Base-by-base conservation (phyloP, 2,797 vertebrate species). In the Silurus aristotelis region DNA sequence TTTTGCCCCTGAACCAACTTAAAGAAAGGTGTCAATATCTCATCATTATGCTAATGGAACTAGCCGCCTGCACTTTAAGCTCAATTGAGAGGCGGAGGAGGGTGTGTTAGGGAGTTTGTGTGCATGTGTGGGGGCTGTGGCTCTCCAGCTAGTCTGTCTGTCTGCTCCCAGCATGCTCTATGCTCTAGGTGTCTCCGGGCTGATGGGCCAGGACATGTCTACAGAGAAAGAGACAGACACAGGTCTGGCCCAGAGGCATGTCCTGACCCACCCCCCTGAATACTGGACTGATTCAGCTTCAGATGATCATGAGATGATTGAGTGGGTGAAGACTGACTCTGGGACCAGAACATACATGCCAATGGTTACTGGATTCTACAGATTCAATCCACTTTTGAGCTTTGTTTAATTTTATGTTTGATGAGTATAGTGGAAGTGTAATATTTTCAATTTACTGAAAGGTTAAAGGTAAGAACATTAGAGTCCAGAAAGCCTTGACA, bases 1-100 rank as follows among this genome's bases (percentile, higher is more conserved):
- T 92, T 94, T 85, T 91, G 91, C 88, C 52, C 89, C 91, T 93
- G 92, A 93, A 93, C 91, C 92, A 93, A 94, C 91, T 95, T 90
- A 94, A 93, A 94, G 93, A 92, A 91, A 95, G 92, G 91, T 93
- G 93, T 94, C 91, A 87, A 92, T 94, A 91, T 92, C 92, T 95
- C 94, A 95, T 95, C 94, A 95, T 93, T 94, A 95, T 95, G 94
- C 89, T 93, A 94, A 96, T 93, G 84, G 55, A 0, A 60, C 91
- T 89, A 93, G 93, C 92, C 92, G 91, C 91, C 90, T 88, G 86
- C 91, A 92, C 90, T 94, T 94, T 93, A 93, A 93, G 91, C 89
- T 95, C 94, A 95, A 95, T 92, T 79, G 91, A 76, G 60, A 46
- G 31, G 64, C 61, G 83, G 82, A 76, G 72, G 79, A 81, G 83